Percentiles rank a stretch among this genome's conserved stretches.
These are phyloP conservation scores for Mungos mungo DNA, from an alignment of 2,113 vertebrate species.

Conservation along the genomic window DNA sequence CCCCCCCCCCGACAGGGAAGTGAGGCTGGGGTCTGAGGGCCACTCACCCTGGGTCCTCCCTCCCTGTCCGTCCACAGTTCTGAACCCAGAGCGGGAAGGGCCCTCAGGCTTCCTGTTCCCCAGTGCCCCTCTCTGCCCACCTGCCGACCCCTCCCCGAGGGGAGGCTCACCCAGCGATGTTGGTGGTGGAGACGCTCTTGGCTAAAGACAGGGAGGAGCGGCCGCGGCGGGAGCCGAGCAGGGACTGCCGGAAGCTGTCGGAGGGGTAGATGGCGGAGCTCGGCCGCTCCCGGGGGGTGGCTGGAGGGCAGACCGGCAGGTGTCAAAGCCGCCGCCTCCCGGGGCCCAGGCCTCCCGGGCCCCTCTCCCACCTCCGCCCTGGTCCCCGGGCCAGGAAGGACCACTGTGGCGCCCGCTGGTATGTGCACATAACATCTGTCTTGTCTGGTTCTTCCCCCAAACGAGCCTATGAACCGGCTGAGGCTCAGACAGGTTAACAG, in stretches of 20 bases:
- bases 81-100: not conserved
- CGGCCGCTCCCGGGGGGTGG: constrained; percentile 89
- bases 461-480: not conserved
- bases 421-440: too few species aligned
- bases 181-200: constrained; percentile 96
- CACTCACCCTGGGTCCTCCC: not conserved
- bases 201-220: constrained; percentile 90
- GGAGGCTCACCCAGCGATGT: constrained; percentile 92
- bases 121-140: not conserved
- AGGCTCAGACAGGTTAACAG: not conserved
- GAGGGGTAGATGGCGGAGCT: constrained; percentile 94
- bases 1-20: not conserved
- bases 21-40: not conserved
- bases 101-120: not conserved
- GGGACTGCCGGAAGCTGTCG: constrained; percentile 91
- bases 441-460: not conserved
- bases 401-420: not conserved
- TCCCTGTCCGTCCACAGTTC: not conserved
- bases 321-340: not conserved
- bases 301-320: constrained; percentile 68
- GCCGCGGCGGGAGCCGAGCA: constrained; percentile 90
- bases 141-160: not conserved
- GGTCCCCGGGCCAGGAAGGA: not conserved
- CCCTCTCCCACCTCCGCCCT: too few species aligned
- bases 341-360: not conserved